Evolutionary conservation across 2,888 invertebrate species (phyloP).

Genomic region (Dinocampus coccinellae): DNA sequence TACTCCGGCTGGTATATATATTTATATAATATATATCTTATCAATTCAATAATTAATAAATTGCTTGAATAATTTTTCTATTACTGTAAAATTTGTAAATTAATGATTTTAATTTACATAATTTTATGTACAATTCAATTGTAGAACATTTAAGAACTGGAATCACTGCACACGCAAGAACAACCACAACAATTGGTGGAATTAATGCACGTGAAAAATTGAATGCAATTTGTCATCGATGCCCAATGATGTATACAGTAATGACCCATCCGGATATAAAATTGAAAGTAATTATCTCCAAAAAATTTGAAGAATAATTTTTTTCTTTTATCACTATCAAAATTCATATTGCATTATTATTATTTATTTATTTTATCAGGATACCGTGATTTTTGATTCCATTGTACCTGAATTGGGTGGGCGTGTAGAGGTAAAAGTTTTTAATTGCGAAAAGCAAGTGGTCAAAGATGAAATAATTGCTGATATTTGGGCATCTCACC

Average conservation of each 20-base stretch:
- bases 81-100: neutral
- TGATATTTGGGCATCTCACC: constrained; percentile 60
- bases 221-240: constrained; percentile 52
- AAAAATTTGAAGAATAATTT: too few relatives aligned
- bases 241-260: constrained; percentile 54
- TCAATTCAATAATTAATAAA: neutral
- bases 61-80: neutral
- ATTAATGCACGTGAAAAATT: constrained; percentile 49
- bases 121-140: constrained; percentile 1
- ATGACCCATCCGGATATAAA: constrained; percentile 50
- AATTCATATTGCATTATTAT: neutral
- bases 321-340: neutral
- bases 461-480: constrained; percentile 53
- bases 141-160: constrained; percentile 61
- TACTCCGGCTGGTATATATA: constrained; percentile 57
- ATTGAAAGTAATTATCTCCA: constrained; percentile 51
- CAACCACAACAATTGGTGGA: constrained; percentile 60
- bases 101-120: neutral
- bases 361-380: constrained; percentile 46
- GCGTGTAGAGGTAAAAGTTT: constrained; percentile 55
- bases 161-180: constrained; percentile 59
- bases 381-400: constrained; percentile 51
- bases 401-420: constrained; percentile 61
- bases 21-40: neutral
- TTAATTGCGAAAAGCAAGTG: constrained; percentile 59